Percentiles rank a stretch among this genome's conserved stretches.
Conservation (phyloP, 2,113 vertebrate genomes). For the Eudyptes chrysolophus region DNA sequence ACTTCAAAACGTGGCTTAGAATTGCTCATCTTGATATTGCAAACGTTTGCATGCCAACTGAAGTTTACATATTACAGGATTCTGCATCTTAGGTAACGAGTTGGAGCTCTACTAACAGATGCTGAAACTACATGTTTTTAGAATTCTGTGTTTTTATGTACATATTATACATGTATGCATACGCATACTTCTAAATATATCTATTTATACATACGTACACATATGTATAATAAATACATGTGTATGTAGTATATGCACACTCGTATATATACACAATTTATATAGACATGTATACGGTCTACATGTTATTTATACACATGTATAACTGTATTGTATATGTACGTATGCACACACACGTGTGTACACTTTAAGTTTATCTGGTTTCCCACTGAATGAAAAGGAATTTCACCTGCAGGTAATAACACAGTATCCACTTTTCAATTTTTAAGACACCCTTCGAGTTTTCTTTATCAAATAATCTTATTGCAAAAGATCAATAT, state of each 20-base stretch:
- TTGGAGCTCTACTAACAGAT: not conserved
- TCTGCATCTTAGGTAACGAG: not conserved
- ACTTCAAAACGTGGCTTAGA: not conserved
- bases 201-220: not conserved
- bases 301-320: not conserved
- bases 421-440: not conserved
- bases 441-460: not conserved
- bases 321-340: not conserved
- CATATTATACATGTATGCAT: not conserved
- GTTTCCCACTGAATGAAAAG: not conserved
- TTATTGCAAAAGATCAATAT: not conserved
- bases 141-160: not conserved
- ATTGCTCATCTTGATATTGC: not conserved
- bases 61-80: not conserved
- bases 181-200: not conserved
- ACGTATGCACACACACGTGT: rapidly evolving
- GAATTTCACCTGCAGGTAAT: not conserved
- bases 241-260: not conserved
- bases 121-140: not conserved
- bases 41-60: not conserved
- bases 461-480: not conserved
- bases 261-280: not conserved
- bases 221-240: not conserved
- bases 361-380: not conserved
- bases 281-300: not conserved